Conservation (phyloP, 2,113 vertebrate genomes). For the Psittacula cyanocephala region DNA sequence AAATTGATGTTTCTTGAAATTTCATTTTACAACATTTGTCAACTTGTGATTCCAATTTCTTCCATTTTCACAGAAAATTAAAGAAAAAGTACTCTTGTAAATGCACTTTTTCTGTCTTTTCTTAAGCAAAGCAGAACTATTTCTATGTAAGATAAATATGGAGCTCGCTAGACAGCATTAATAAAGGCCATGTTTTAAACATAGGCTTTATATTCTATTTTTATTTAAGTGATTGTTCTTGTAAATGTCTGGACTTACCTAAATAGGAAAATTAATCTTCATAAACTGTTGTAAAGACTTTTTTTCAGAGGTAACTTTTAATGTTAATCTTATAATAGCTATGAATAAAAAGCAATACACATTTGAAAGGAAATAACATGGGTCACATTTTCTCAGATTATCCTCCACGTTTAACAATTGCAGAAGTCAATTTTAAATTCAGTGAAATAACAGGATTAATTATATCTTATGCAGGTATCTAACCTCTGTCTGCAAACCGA, state of each 20-base stretch:
- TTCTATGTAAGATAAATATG: constrained; percentile 86
- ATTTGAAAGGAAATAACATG: constrained; percentile 17
- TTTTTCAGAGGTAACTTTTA: constrained; percentile 37
- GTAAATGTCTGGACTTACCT: constrained; percentile 51
- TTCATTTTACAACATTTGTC: constrained; percentile 80
- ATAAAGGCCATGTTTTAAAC: constrained; percentile 94
- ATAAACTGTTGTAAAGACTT: constrained; percentile 35
- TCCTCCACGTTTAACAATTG: not conserved
- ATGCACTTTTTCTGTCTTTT: constrained; percentile 86
- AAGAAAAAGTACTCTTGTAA: constrained; percentile 85
- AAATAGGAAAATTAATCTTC: constrained; percentile 60
- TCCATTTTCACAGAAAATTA: constrained; percentile 82
- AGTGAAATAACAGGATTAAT: not conserved
- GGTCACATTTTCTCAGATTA: constrained; percentile 24
- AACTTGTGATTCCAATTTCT: constrained; percentile 80
- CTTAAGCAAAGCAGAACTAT: constrained; percentile 86
- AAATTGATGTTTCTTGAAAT: constrained; percentile 76
- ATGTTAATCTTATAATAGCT: constrained; percentile 44
- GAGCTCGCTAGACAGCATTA: constrained; percentile 85
- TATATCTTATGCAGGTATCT: not conserved
- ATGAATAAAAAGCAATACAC: constrained; percentile 52
- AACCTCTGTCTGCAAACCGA: not conserved
- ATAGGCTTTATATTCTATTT: constrained; percentile 78
- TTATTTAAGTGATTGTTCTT: constrained; percentile 70
- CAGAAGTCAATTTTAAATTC: not conserved